Percentiles rank a stretch among this genome's conserved stretches.
Conservation (phyloP, 92 coral and sea anemone genomes). For the Ricordea florida region DNA sequence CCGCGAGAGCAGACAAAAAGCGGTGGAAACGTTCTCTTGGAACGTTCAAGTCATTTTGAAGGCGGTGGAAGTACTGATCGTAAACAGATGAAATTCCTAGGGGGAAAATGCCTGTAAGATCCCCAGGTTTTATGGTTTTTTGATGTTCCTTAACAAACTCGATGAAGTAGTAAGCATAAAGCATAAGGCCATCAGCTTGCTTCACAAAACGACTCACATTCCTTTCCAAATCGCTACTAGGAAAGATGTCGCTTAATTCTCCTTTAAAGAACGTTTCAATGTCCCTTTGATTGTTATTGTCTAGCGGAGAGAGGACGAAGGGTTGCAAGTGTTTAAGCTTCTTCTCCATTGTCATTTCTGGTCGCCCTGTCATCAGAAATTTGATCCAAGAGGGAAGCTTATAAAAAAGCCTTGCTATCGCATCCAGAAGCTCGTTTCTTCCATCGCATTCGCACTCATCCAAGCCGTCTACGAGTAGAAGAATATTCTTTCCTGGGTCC, state of each 20-base stretch:
- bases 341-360: slow-evolving; percentile 23
- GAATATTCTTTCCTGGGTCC: slow-evolving; percentile 43
- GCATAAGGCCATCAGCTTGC: slow-evolving; percentile 75
- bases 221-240: neutral
- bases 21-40: slow-evolving; percentile 6
- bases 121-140: neutral
- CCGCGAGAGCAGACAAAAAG: slow-evolving; percentile 67
- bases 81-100: slow-evolving; percentile 62
- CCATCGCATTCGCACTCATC: slow-evolving; percentile 67
- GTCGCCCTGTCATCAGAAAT: slow-evolving; percentile 65
- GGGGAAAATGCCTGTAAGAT: slow-evolving; percentile 36
- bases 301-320: slow-evolving; percentile 16
- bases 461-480: slow-evolving; percentile 62
- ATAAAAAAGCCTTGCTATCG: slow-evolving; percentile 49
- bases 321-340: slow-evolving; percentile 30
- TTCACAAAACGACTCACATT: slow-evolving; percentile 14
- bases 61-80: slow-evolving; percentile 48
- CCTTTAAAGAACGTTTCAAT: slow-evolving; percentile 43
- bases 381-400: slow-evolving; percentile 64
- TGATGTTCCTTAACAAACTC: slow-evolving; percentile 32
- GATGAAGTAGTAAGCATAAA: slow-evolving; percentile 61
- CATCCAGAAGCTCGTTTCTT: slow-evolving; percentile 31
- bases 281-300: slow-evolving; percentile 54
- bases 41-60: slow-evolving; percentile 23
- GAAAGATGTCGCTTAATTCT: slow-evolving; percentile 3